Conservation (phyloP, 2,113 vertebrate genomes). For the Typhlomys cinereus region DNA sequence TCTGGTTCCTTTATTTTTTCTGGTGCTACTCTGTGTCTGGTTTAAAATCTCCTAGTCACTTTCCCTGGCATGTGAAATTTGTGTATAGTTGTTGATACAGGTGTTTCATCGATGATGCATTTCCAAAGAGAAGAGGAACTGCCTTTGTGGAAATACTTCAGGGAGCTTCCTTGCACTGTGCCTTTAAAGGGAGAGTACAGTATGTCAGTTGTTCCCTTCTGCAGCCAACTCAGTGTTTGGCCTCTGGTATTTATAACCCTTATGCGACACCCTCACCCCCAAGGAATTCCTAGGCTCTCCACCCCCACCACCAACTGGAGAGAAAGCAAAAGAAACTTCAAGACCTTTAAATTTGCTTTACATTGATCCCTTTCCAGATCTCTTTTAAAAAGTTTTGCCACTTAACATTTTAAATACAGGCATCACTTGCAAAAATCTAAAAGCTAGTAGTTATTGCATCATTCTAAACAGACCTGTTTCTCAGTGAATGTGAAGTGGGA, state of each 20-base stretch:
- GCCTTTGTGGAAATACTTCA: slow-evolving; percentile 63
- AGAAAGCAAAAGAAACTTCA: slow-evolving; percentile 65
- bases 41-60: neutral
- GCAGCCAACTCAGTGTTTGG: slow-evolving; percentile 67
- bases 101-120: slow-evolving; percentile 57
- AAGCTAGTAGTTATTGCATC: slow-evolving; percentile 72
- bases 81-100: slow-evolving; percentile 7
- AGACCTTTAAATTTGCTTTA: slow-evolving; percentile 68
- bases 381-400: slow-evolving; percentile 65
- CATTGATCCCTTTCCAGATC: slow-evolving; percentile 76
- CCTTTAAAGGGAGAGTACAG: slow-evolving; percentile 57
- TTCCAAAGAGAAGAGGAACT: slow-evolving; percentile 67
- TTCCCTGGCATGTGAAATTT: slow-evolving; percentile 33
- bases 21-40: slow-evolving; percentile 19
- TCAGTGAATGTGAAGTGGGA: slow-evolving; percentile 12
- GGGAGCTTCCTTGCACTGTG: slow-evolving; percentile 43
- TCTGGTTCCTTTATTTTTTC: slow-evolving; percentile 51
- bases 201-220: slow-evolving; percentile 77
- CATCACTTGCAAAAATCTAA: slow-evolving; percentile 77
- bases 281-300: slow-evolving; percentile 78
- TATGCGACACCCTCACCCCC: slow-evolving; percentile 63
- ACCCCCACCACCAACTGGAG: slow-evolving; percentile 79
- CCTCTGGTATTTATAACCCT: slow-evolving; percentile 85
- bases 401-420: slow-evolving; percentile 80
- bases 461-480: slow-evolving; percentile 75